These are phyloP conservation scores for Chloroceryle aenea DNA, from an alignment of 2,113 vertebrate species.

Conservation along the genomic window DNA sequence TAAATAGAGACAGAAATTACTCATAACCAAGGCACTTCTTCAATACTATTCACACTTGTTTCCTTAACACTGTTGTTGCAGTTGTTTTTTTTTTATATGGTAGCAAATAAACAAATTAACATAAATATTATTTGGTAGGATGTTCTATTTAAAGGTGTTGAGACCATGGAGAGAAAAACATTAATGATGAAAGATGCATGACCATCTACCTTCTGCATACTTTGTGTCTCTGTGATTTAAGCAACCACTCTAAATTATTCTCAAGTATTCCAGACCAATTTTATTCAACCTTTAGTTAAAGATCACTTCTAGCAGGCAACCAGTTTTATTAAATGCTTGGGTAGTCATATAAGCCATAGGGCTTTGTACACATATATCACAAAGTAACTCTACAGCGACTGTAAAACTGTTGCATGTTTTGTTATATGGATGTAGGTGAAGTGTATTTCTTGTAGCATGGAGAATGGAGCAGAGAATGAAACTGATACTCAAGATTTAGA, in stretches of 20 bases:
- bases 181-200: not conserved
- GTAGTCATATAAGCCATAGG: not conserved
- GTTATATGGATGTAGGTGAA: not conserved
- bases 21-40: not conserved
- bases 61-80: not conserved
- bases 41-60: slow-evolving; percentile 12
- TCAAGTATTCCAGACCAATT: slow-evolving; percentile 25
- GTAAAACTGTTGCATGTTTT: not conserved
- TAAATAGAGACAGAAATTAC: slow-evolving; percentile 63
- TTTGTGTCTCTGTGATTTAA: slow-evolving; percentile 4
- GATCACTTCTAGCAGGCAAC: not conserved
- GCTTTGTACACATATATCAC: not conserved
- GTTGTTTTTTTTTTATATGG: slow-evolving; percentile 44
- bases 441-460: not conserved
- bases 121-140: slow-evolving; percentile 14
- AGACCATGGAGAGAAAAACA: not conserved
- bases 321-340: slow-evolving; percentile 17
- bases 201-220: not conserved
- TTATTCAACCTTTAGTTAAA: slow-evolving; percentile 47
- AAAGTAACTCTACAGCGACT: slow-evolving; percentile 17
- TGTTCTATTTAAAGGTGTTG: slow-evolving; percentile 35
- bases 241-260: not conserved
- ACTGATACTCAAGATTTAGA: slow-evolving; percentile 32
- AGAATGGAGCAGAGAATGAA: slow-evolving; percentile 24
- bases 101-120: slow-evolving; percentile 50